phyloP scores from a whole-genome alignment of 2,797 vertebrate genomes.

The Rhinogobio ventralis region DNA sequence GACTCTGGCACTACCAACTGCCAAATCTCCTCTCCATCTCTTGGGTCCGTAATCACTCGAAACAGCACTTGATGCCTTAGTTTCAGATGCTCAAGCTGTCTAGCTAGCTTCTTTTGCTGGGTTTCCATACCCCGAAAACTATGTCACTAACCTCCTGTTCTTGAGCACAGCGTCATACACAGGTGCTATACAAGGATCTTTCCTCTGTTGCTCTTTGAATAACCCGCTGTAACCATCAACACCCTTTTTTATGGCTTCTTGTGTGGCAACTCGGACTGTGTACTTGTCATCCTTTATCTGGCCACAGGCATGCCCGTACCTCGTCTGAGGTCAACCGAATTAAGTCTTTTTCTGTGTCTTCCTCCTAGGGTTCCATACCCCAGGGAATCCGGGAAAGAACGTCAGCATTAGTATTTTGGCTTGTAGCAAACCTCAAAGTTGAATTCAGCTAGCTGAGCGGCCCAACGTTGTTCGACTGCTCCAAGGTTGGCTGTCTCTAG shows the following conservation, averaged over 20 bases:
- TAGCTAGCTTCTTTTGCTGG: no score
- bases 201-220: constrained; percentile 22
- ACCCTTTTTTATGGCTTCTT: neutral
- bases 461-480: constrained; percentile 30
- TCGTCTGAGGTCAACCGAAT: constrained; percentile 3
- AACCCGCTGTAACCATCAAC: constrained; percentile 8
- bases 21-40: no score
- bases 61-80: no score
- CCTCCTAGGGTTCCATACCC: neutral
- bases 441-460: neutral
- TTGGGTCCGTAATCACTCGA: no score
- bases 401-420: constrained; percentile 27
- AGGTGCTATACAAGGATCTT: constrained; percentile 20
- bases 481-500: neutral
- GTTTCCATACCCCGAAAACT: no score
- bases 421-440: constrained; percentile 38
- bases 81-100: no score
- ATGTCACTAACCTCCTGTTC: neutral
- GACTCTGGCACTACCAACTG: neutral
- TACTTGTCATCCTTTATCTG: neutral
- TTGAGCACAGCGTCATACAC: neutral
- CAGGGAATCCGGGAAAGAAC: constrained; percentile 28
- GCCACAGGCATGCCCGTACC: constrained; percentile 45
- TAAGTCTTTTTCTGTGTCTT: constrained; percentile 24
- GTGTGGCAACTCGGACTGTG: neutral